Base-by-base conservation (phyloP, 2,113 vertebrate species). In the Scatophagus argus region DNA sequence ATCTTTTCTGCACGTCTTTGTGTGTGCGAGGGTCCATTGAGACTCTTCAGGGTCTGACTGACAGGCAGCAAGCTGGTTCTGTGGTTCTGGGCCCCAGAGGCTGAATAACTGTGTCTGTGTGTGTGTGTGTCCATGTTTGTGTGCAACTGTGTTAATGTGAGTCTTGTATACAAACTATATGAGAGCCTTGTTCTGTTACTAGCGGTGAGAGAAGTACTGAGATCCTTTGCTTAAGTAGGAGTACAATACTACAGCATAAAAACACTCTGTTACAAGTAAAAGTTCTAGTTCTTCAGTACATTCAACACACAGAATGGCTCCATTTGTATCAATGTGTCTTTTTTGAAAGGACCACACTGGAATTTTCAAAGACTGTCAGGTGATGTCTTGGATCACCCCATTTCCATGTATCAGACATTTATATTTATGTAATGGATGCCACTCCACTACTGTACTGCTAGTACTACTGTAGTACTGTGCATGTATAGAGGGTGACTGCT, bases 1-100 rank as follows among this genome's bases (percentile, higher is more conserved):
- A 92, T 87, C 76, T 75, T 74, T 70, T 23, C 38, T 74, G 32
- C 64, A 74, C 16, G 55, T 81, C 68, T 63, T 43, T 72, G 46
- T 77, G 65, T 67, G 74, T 52, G 72, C 17, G 27, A 61, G 46
- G 9, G 62, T 84, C 83, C 54, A 1, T 59, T 5, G 86, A 80
- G 83, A 71, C 70, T 74, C 59, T 47, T 71, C 27, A 25, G 11
- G 70, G 67, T 51, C 72, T 88, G 89, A 90, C 70, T 82, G 87
- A 84, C 83, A 83, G 73, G 60, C 54, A 25, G 55, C 9, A 56
- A 81, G 60, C 72, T 44, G 62, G 62, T 62, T 67, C 62, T 44
- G 39, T 44, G 62, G 62, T 62, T 67, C 62, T 44, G 39, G 16
- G 31, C 12, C 72, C 65, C 49, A 56, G 70, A 71, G 55, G 13